A percentile compares a stretch with the other conserved stretches of the same genome.
These are phyloP conservation scores for Cheilosia urbana DNA, from an alignment of 2,888 invertebrate species.

Conservation along the genomic window DNA sequence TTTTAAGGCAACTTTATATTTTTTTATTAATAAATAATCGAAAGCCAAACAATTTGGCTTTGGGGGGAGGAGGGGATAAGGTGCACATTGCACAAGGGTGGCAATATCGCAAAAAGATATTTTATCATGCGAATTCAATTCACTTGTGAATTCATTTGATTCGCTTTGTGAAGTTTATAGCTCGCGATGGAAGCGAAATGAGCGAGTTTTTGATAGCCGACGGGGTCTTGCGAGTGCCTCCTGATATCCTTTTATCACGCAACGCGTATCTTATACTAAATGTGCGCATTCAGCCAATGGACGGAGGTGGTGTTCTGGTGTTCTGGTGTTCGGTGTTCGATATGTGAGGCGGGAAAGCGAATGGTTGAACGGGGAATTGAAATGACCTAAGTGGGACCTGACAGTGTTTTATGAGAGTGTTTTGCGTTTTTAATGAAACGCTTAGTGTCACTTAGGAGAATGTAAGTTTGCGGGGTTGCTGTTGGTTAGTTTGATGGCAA, in stretches of 20 bases:
- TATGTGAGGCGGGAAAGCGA: constrained; percentile 19
- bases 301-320: background rate
- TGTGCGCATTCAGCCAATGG: constrained; percentile 21
- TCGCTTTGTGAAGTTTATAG: constrained; percentile 60
- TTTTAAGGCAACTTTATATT: constrained; percentile 50
- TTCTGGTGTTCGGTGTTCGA: constrained; percentile 1
- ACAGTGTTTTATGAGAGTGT: constrained; percentile 23
- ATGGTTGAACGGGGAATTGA: constrained; percentile 60
- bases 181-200: constrained; percentile 33
- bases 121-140: constrained; percentile 75
- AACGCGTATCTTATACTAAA: constrained; percentile 28
- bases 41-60: constrained; percentile 66
- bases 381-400: constrained; percentile 61
- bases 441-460: constrained; percentile 53
- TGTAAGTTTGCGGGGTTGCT: background rate
- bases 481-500: too few relatives aligned
- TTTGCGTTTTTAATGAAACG: constrained; percentile 43
- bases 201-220: constrained; percentile 51
- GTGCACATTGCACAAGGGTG: constrained; percentile 2
- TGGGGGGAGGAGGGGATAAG: background rate
- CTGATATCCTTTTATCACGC: constrained; percentile 64
- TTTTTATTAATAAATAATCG: constrained; percentile 74
- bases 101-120: constrained; percentile 50
- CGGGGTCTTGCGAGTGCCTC: constrained; percentile 33
- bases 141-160: constrained; percentile 75